Percentiles rank a stretch among this genome's conserved stretches.
phyloP scores from a whole-genome alignment of 2,888 invertebrate genomes.

The Acrocera orbiculus region DNA sequence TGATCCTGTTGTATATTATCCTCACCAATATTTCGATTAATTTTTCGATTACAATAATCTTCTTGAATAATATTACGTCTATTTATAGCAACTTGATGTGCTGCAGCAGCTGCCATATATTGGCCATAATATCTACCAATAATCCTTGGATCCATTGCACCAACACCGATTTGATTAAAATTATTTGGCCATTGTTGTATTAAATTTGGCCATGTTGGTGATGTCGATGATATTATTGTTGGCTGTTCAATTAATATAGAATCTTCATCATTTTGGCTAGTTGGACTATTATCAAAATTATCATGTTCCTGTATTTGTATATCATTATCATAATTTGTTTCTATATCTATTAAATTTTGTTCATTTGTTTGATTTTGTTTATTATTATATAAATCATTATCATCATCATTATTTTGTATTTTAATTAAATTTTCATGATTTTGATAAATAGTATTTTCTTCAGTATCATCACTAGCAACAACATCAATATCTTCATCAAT shows the following conservation, averaged over 20 bases:
- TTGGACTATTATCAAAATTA: constrained; percentile 2
- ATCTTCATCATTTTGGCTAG: constrained; percentile 7
- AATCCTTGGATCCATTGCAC: constrained; percentile 22
- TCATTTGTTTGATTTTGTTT: too few species aligned
- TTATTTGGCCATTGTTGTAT: constrained; percentile 17
- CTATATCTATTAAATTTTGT: too few species aligned
- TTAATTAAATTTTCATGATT: neutral
- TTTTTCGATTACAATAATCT: too few species aligned
- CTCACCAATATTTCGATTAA: too few species aligned
- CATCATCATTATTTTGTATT: constrained; percentile 6
- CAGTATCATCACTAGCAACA: constrained; percentile 44
- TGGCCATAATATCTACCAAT: constrained; percentile 27
- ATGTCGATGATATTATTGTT: constrained; percentile 7
- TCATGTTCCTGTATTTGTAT: constrained; percentile 2
- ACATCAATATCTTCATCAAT: constrained; percentile 52
- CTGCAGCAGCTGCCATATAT: constrained; percentile 26
- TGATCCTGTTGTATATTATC: too few species aligned
- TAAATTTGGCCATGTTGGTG: constrained; percentile 14
- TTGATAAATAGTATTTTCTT: constrained; percentile 12
- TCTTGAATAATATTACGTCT: too few species aligned
- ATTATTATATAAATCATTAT: too few species aligned
- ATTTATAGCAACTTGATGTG: constrained; percentile 14
- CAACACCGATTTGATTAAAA: constrained; percentile 11
- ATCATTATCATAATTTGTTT: neutral
- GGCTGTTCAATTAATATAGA: too few species aligned